Base-by-base conservation (phyloP, 1,140 invertebrate species). In the Cephus cinctus region DNA sequence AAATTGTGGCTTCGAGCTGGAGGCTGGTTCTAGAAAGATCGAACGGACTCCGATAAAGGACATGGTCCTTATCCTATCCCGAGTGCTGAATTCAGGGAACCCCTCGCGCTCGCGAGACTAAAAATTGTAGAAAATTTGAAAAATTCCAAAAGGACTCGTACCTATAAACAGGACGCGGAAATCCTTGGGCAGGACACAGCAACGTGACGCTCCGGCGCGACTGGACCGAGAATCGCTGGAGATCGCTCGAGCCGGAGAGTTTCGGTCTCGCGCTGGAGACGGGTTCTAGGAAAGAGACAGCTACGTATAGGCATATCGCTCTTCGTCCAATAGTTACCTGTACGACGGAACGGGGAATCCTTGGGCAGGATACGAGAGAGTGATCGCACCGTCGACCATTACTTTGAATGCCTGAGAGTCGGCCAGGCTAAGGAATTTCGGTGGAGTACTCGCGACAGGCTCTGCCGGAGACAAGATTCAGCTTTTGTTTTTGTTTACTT, bases 331-430 rank as follows among this genome's bases (percentile, higher is more conserved):
- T 20, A 49, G 65, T 75, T 73, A 86, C 83, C 83, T 83, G 78
- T 78, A 81, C 39, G 71, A 71, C 40, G 85, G 85, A 56, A 82
- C 79, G 50, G 86, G 86, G 67, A 80, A 86, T 48, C 80, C 83
- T 75, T 86, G 84, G 22, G 82, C 83, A 47, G 81, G 80, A 70
- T 84, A 86, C 41, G 83, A 65, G 36, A 85, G 57, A 56, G 78
- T 78, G 65, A 78, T 69, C 50, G 73, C 57, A 43, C 67, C 67
- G 56, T 61, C 59, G 25, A 74, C 63, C 18, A 39, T 42, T 39
- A 71, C 59, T 69, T 65, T 65, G 52, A 77, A 78, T 15, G 63
- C 51, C 61, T 76, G 73, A 34, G 50, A 68, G 38, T 77, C 69
- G 32, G 71, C 72, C 60, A 76, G 52, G 4, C 73, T 65, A 38